Evolutionary conservation across 2,797 vertebrate species (phyloP).

Genomic region (Sebastes kiyomatsui): DNA sequence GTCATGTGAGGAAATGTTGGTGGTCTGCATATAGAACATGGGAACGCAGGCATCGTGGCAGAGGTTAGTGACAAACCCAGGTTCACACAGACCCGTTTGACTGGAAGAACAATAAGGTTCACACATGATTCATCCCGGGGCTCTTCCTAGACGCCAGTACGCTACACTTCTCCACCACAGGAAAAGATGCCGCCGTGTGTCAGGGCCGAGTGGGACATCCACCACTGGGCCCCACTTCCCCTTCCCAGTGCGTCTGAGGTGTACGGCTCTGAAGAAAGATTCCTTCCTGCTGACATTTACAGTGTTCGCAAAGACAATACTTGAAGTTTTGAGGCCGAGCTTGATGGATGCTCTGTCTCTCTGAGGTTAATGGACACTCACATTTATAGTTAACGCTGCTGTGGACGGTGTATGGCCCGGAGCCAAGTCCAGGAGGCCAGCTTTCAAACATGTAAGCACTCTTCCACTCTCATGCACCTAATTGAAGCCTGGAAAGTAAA

Average conservation of each 20-base stretch:
- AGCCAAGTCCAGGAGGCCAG: conserved; percentile 44
- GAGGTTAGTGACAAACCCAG: conserved; percentile 54
- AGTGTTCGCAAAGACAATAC: conserved; percentile 44
- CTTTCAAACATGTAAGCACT: conserved; percentile 50
- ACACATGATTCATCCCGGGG: conserved; percentile 73
- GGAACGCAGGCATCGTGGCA: conserved; percentile 63
- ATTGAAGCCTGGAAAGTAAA: conserved; percentile 58
- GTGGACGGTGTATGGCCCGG: conserved; percentile 31
- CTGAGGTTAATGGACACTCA: conserved; percentile 51
- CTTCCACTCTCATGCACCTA: conserved; percentile 55
- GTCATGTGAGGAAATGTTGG: conserved; percentile 42
- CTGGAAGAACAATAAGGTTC: conserved; percentile 80
- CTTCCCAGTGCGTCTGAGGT: conserved; percentile 43
- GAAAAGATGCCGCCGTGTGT: conserved; percentile 58
- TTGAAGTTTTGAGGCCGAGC: background rate
- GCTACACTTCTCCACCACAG: conserved; percentile 38
- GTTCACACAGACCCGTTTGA: conserved; percentile 63
- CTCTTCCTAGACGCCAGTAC: conserved; percentile 71
- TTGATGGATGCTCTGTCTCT: conserved; percentile 56
- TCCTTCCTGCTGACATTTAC: conserved; percentile 63
- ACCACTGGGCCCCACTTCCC: conserved; percentile 57
- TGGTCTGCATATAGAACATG: conserved; percentile 72
- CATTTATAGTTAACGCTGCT: conserved; percentile 23
- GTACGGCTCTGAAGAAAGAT: conserved; percentile 48
- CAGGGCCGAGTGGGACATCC: conserved; percentile 49